A percentile compares a stretch with the other conserved stretches of the same genome.
Evolutionary conservation across 2,797 vertebrate species (phyloP).

Genomic region (Tamandua tetradactyla): DNA sequence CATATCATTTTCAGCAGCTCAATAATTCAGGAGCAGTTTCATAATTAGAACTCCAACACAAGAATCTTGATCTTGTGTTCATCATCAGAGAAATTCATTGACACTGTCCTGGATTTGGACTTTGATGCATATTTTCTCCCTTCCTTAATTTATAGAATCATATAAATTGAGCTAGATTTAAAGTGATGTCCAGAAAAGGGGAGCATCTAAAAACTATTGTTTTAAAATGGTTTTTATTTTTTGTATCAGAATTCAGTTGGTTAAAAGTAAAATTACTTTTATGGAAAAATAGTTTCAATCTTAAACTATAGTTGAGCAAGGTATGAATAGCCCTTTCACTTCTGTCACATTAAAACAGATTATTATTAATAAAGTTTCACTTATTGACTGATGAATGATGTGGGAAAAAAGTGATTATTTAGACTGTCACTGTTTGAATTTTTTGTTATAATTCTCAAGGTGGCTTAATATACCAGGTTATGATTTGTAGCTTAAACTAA

Average conservation of each 20-base stretch:
- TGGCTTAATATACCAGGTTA: slow-evolving; percentile 2
- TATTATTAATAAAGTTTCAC: not conserved
- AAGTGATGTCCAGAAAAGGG: not conserved
- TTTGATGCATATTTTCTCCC: not conserved
- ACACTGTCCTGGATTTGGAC: not conserved
- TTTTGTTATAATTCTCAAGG: slow-evolving; percentile 37
- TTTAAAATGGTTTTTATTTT: not conserved
- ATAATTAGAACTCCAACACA: not conserved
- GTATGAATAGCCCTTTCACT: slow-evolving; percentile 21
- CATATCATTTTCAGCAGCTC: not conserved
- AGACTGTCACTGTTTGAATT: slow-evolving; percentile 8
- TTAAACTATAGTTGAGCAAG: not conserved
- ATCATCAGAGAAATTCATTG: not conserved
- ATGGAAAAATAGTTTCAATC: not conserved
- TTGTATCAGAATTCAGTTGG: not conserved
- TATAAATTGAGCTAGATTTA: not conserved
- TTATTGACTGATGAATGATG: not conserved
- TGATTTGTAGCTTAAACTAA: slow-evolving; percentile 44
- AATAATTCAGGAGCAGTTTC: not conserved
- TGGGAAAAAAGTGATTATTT: not conserved
- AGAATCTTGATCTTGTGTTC: not conserved
- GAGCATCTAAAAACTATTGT: not conserved
- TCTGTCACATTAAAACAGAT: slow-evolving; percentile 36
- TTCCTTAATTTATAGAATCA: not conserved
- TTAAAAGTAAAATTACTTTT: slow-evolving; percentile 35